Conservation (phyloP, 1,140 invertebrate species). For the Hypsibius dujardini region DNA sequence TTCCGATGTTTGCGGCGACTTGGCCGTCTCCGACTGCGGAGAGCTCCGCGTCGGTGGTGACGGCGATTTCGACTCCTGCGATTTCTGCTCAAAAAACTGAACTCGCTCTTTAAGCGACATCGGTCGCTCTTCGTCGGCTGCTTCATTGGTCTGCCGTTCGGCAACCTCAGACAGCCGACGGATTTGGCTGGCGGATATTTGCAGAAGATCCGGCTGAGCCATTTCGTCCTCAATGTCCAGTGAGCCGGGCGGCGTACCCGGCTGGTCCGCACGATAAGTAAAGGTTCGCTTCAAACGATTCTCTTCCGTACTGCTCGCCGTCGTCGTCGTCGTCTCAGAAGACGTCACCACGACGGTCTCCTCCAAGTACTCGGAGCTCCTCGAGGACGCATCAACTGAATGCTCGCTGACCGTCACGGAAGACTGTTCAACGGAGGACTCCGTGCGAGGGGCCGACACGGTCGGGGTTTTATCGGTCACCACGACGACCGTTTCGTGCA, state of each 20-base stretch:
- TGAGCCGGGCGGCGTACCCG: not conserved
- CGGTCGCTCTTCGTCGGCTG: not conserved
- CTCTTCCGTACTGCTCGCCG: too few species aligned
- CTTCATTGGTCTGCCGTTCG: too few species aligned
- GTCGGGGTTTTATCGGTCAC: not conserved
- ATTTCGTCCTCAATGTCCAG: not conserved
- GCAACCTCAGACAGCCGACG: slow-evolving; percentile 10
- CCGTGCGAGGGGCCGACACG: too few species aligned
- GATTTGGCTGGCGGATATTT: not conserved
- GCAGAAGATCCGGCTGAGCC: not conserved
- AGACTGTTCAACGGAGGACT: too few species aligned
- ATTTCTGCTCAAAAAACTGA: not conserved
- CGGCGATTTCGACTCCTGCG: not conserved
- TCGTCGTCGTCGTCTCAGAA: too few species aligned
- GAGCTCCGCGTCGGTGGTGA: not conserved
- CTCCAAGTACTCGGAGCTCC: too few species aligned
- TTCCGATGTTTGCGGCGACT: too few species aligned
- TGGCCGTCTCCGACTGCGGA: not conserved
- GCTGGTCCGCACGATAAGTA: not conserved
- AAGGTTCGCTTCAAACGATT: not conserved
- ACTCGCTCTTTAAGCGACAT: not conserved
- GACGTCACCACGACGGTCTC: too few species aligned
- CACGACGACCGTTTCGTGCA: not conserved
- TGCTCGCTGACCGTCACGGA: too few species aligned
- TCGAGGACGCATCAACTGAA: too few species aligned